Evolutionary conservation across 2,797 vertebrate genomes (phyloP), one percentile per base, ranked within the genome.

Genomic region (Notoglanidium macrostoma): DNA sequence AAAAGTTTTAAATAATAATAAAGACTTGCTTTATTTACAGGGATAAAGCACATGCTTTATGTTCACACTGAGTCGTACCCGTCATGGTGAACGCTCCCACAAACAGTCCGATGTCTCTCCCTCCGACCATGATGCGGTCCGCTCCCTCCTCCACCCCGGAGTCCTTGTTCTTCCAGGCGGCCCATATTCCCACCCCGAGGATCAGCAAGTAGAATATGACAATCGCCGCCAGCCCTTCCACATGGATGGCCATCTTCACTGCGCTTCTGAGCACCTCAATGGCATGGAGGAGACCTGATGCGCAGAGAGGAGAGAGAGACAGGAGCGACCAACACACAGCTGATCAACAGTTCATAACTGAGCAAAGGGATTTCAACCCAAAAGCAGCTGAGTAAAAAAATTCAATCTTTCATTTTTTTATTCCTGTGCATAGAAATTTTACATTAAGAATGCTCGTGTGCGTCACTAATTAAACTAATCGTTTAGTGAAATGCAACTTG

Each of bases 51-150:
- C 23, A 32, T 32, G 26, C 61, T 21, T 54, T 32, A 9, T 35
- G 2, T 54, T 51, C 11, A 14, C 21, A 4, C 32, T 35, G 46
- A 87, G 74, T 90, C 91, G 90, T 74, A 99, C 98, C 98, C 46
- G 98, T 99, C 98, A 99, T 99, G 17, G 98, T 99, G 90, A 99
- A 99, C 92, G 95, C 98, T 67, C 98, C 98, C 78, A 99, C 98
- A 86, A 99, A 95, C 90, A 99, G 94, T 61, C 98, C 98, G 80
- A 99, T 99, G 89, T 99, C 98, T 91, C 98, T 96, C 82, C 98
- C 98, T 9, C 98, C 98, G 2, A 99, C 98, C 94, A 99, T 99
- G 92, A 99, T 97, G 89, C 97, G 98, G 92, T 97, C 96, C 23
- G 93, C 91, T 87, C 95, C 96, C 91, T 96, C 96, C 67, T 95